Evolutionary conservation across 2,113 vertebrate species (phyloP), one percentile per base, ranked within the genome.

Genomic region (Butorides virescens): DNA sequence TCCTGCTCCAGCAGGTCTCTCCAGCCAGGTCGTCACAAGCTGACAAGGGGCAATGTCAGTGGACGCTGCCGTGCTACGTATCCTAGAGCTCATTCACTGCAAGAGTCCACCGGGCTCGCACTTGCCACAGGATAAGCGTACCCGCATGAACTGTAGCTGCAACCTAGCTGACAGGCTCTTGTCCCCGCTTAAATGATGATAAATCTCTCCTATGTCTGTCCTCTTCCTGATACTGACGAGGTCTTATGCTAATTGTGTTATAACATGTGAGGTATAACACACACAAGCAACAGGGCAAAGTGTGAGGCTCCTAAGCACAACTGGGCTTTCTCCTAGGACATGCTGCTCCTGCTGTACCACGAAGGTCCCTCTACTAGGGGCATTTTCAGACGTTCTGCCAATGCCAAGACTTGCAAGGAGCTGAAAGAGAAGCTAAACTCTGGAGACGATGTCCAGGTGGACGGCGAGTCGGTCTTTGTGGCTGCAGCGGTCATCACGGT

Each of bases 361-460:
- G 96, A 98, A 84, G 98, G 98, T 37, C 98, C 98, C 22, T 97
- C 97, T 55, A 98, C 98, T 2, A 96, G 91, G 44, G 98, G 98
- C 49, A 98, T 99, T 93, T 99, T 99, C 96, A 98, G 98, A 71
- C 98, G 98, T 36, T 99, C 98, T 29, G 98, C 98, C 59, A 98
- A 98, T 79, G 98, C 98, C 76, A 98, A 98, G 80, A 98, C 79
- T 62, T 99, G 98, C 89, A 98, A 98, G 81, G 98, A 98, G 55
- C 72, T 98, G 79, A 98, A 98, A 78, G 98, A 98, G 95, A 98
- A 97, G 61, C 92, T 98, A 67, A 98, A 98, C 83, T 97, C 97
- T 47, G 98, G 98, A 62, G 90, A 97, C 67, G 95, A 94, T 22
- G 97, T 98, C 50, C 97, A 96, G 37, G 93, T 98, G 92, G 97